These are phyloP conservation scores for Keiferia lycopersicella DNA, from an alignment of 2,888 invertebrate species.

Conservation along the genomic window DNA sequence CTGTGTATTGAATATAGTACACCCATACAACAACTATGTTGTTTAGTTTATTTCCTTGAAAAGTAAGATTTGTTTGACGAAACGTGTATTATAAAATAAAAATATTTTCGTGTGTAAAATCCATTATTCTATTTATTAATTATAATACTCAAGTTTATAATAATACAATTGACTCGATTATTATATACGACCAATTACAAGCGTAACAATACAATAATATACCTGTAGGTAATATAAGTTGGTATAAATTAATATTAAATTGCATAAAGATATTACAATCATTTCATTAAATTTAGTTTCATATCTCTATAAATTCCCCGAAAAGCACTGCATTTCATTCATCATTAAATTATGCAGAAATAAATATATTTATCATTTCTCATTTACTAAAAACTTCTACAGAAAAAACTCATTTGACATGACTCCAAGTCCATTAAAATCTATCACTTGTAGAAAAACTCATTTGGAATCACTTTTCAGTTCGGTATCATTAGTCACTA, in stretches of 20 bases:
- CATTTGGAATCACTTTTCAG: too few relatives aligned
- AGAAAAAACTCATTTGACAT: not conserved
- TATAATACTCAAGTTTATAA: not conserved
- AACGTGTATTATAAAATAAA: not conserved
- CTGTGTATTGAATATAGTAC: too few relatives aligned
- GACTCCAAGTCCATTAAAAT: too few relatives aligned
- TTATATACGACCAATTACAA: not conserved
- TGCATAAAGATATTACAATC: not conserved
- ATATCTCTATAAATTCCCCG: not conserved
- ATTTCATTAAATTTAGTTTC: not conserved
- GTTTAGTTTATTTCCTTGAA: too few relatives aligned
- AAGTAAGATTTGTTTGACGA: not conserved
- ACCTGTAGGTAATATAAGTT: not conserved
- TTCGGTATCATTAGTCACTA: too few relatives aligned
- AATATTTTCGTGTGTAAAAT: not conserved
- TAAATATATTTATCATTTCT: too few relatives aligned
- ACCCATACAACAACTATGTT: too few relatives aligned
- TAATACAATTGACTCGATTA: conserved; percentile 1
- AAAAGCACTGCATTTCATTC: not conserved
- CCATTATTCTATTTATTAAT: not conserved
- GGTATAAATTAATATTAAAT: too few relatives aligned
- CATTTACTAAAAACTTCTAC: not conserved
- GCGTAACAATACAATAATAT: not conserved
- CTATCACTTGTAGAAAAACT: too few relatives aligned
- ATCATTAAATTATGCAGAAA: not conserved